A percentile compares a stretch with the other conserved stretches of the same genome.
Evolutionary conservation across 2,888 invertebrate species (phyloP).

Genomic region (Cinara cedri): DNA sequence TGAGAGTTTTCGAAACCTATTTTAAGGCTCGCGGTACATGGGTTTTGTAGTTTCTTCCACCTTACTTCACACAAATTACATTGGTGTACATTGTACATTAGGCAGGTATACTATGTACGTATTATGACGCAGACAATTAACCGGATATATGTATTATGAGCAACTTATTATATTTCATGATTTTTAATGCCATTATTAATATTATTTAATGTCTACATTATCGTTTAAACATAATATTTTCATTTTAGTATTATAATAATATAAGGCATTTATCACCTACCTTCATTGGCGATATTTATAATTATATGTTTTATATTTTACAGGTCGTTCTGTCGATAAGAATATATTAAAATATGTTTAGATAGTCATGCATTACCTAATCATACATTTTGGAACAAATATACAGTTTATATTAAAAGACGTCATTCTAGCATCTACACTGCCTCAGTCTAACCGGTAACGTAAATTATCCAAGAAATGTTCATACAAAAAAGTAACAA

Average conservation of each 20-base stretch:
- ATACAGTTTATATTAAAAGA: too few relatives aligned
- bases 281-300: too few relatives aligned
- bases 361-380: too few relatives aligned
- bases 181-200: slow-evolving; percentile 31
- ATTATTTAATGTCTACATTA: background rate
- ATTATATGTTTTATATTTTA: too few relatives aligned
- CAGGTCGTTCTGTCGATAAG: too few relatives aligned
- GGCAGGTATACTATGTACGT: slow-evolving; percentile 1
- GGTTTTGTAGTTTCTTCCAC: slow-evolving; percentile 55
- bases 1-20: slow-evolving; percentile 51
- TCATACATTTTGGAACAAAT: too few relatives aligned
- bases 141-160: slow-evolving; percentile 38
- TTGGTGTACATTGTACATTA: slow-evolving; percentile 48
- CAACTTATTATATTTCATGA: slow-evolving; percentile 29
- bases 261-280: too few relatives aligned
- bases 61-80: slow-evolving; percentile 50
- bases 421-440: too few relatives aligned
- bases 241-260: background rate
- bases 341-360: too few relatives aligned
- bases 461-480: too few relatives aligned
- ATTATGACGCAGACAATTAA: slow-evolving; percentile 40
- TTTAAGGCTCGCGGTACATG: slow-evolving; percentile 46
- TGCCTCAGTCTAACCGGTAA: too few relatives aligned
- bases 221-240: background rate
- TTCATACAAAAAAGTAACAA: too few relatives aligned